Conservation (phyloP, 2,113 vertebrate species). For the Entomyzon cyanotis region DNA sequence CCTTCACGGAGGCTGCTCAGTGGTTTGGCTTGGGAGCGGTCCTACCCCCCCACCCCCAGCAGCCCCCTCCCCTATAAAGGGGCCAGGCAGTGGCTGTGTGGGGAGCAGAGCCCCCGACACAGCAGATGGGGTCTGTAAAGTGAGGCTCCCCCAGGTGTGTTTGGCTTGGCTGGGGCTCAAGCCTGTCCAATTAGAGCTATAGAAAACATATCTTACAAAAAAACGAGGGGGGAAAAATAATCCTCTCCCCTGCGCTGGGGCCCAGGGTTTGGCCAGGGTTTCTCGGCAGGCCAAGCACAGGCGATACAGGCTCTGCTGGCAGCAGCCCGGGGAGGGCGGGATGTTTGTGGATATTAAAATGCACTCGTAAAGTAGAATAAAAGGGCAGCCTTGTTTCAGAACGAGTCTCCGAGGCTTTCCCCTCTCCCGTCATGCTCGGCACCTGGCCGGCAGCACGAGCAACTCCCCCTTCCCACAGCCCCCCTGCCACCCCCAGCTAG, state of each 20-base stretch:
- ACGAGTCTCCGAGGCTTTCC: slow-evolving; percentile 18
- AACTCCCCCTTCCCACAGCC: not conserved
- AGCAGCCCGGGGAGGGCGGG: not conserved
- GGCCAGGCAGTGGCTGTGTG: not conserved
- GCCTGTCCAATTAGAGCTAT: slow-evolving; percentile 22
- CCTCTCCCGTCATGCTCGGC: slow-evolving; percentile 44
- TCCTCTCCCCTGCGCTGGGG: not conserved
- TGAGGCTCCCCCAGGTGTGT: slow-evolving; percentile 57
- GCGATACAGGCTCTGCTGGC: slow-evolving; percentile 23
- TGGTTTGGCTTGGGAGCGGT: not conserved
- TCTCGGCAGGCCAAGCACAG: slow-evolving; percentile 7
- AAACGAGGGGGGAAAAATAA: not conserved
- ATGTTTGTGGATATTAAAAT: slow-evolving; percentile 62
- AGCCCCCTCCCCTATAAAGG: not conserved
- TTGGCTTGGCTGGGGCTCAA: slow-evolving; percentile 20
- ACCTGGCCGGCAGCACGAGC: not conserved
- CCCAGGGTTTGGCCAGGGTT: slow-evolving; percentile 24
- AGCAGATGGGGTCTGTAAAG: slow-evolving; percentile 52
- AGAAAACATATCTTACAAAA: slow-evolving; percentile 41
- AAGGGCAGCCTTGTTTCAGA: slow-evolving; percentile 62
- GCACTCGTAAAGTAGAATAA: slow-evolving; percentile 57
- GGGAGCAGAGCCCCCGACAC: not conserved
- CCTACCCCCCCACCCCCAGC: not conserved
- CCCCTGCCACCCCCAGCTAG: fast-evolving
- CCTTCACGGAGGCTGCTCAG: not conserved